Base-by-base conservation (phyloP, 1,140 invertebrate species). In the Bombyx mandarina region DNA sequence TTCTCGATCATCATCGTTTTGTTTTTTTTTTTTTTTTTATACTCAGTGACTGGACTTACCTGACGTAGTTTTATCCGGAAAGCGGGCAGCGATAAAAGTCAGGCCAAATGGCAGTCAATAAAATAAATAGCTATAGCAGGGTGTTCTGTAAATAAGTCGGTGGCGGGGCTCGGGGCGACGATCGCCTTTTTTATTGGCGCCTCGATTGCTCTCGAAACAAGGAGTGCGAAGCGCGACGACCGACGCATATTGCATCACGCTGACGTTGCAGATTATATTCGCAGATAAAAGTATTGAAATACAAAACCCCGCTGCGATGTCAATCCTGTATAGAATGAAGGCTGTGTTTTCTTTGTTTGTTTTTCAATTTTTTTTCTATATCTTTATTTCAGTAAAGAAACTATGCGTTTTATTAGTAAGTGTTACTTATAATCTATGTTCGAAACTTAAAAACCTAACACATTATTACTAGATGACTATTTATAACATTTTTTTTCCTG, bases 141-240 rank as follows among this genome's bases (percentile, higher is more conserved):
- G 83, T 82, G 82, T 84, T 82, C 84, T 85, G 84, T 85, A 87
- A 87, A 87, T 87, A 87, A 87, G 80, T 83, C 75, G 81, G 67
- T 78, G 75, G 66, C 64, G 56, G 66, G 70, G 72, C 71, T 75
- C 77, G 75, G 77, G 75, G 83, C 81, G 82, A 79, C 80, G 80
- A 82, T 82, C 79, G 79, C 64, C 79, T 85, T 87, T 87, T 87
- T 87, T 87, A 87, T 87, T 87, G 84, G 75, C 78, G 81, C 77
- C 80, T 79, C 77, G 78, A 85, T 82, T 77, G 81, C 84, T 85
- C 84, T 85, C 76, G 77, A 84, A 82, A 84, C 79, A 77, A 77
- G 71, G 80, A 82, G 75, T 71, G 79, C 66, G 73, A 76, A 67
- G 66, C 67, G 57, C 50, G 64, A 65, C 63, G 62, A 58, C 49